Base-by-base conservation (phyloP, 2,797 vertebrate genomes). In the Okamejei kenojei region DNA sequence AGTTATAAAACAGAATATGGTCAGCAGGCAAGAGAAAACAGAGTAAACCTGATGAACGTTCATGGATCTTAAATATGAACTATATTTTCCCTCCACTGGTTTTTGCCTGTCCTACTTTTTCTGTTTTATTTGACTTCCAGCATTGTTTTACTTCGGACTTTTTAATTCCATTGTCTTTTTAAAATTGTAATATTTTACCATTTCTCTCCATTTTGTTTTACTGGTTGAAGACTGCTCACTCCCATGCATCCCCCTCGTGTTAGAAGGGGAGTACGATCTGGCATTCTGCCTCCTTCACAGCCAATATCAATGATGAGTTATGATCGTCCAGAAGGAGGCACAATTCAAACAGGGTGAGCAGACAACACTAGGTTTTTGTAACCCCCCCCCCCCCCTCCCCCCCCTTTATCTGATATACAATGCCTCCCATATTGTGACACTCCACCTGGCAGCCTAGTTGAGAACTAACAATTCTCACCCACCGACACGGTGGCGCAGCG, bases 211-310 rank as follows among this genome's bases (percentile, higher is more conserved):
- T 76, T 91, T 74, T 91, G 10, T 74, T 88, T 88, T 68, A 7
- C 26, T 74, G 65, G 29, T 54, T 92, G 90, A 45, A 92, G 90
- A 74, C 54, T 92, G 38, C 71, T 92, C 26, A 92, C 90, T 38
- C 35, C 38, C 35, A 76, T 92, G 90, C 90, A 92, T n/a, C 90
- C 71, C 7, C 19, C 38, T 76, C 68, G 90, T 26, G 11, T 71
- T 45, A 92, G 90, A 74, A 92, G 90, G 71, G 71, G 35, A 92
- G 71, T 73, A 35, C 38, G 90, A 54, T n/a, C 90, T 54, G 90
- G 90, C 26, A 92, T 92, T 71, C 23, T 26, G 35, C 35, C 90
- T 45, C 73, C 90, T 74, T 11, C 90, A 91, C 90, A 74, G 45
- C 65, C 71, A 74, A 4, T 68, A 54, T 54, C 65, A 92, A 76